Evolutionary conservation across 2,888 invertebrate genomes (phyloP).

Genomic region (Xestia sexstrigata): DNA sequence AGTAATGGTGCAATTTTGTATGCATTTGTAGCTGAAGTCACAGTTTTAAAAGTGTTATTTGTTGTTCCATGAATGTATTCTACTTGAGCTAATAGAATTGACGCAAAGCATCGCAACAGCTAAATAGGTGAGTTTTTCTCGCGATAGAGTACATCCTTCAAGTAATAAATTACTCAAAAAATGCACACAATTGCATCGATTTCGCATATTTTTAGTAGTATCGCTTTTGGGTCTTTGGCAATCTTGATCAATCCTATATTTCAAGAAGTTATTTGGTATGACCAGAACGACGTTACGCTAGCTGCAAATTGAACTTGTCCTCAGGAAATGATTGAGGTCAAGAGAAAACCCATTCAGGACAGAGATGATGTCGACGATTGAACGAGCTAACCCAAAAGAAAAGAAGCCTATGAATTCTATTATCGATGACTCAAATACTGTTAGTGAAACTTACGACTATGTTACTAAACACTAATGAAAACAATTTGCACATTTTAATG

Average conservation of each 20-base stretch:
- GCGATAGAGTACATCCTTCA: neutral
- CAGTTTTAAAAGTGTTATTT: neutral
- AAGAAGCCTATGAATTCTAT: too few species aligned
- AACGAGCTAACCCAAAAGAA: too few species aligned
- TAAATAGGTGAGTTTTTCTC: neutral
- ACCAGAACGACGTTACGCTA: neutral
- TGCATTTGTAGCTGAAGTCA: neutral
- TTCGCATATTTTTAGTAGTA: neutral
- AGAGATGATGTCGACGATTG: too few species aligned
- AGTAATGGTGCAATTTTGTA: neutral
- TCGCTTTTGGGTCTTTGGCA: constrained; percentile 2
- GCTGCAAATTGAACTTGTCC: neutral
- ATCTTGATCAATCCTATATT: neutral
- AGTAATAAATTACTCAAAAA: neutral
- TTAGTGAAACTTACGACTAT: too few species aligned
- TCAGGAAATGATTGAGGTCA: too few species aligned
- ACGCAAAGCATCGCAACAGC: constrained; percentile 29
- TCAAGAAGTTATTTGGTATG: neutral
- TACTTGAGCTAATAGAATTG: neutral
- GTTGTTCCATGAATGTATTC: neutral
- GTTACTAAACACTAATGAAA: too few species aligned
- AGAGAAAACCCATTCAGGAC: too few species aligned
- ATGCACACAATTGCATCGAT: neutral
- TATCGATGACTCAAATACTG: too few species aligned
- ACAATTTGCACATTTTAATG: too few species aligned